Evolutionary conservation across 2,797 vertebrate species (phyloP).

Genomic region (Diceros bicornis): DNA sequence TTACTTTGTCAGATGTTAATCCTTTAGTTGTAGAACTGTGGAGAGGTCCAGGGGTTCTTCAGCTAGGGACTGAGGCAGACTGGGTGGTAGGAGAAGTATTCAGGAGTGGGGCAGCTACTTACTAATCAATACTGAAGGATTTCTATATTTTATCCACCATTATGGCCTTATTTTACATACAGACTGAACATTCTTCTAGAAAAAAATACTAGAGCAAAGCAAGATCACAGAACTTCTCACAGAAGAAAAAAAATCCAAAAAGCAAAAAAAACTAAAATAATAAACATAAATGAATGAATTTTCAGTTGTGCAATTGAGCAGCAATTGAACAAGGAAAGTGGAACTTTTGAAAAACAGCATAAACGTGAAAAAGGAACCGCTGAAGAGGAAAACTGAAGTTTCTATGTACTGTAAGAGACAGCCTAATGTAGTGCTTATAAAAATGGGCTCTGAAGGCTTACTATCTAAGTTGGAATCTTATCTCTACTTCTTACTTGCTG

Average conservation of each 20-base stretch:
- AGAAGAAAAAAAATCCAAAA: neutral
- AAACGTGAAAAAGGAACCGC: neutral
- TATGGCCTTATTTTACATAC: neutral
- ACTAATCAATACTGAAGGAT: neutral
- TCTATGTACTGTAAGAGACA: neutral
- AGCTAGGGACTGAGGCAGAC: neutral
- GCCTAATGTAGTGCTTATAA: neutral
- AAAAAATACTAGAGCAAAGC: neutral
- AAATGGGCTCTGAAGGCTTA: neutral
- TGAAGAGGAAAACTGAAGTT: constrained; percentile 21
- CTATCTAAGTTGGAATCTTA: constrained; percentile 7
- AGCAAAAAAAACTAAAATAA: neutral
- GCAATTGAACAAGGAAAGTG: neutral
- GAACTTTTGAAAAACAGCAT: constrained; percentile 25
- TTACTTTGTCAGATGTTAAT: constrained; percentile 6
- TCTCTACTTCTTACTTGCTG: neutral
- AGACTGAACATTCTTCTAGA: neutral
- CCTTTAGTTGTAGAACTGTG: neutral
- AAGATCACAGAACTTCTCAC: neutral
- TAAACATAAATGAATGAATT: neutral
- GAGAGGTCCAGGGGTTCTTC: neutral
- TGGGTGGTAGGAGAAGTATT: neutral
- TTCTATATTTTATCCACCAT: neutral
- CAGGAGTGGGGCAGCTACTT: neutral
- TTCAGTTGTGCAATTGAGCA: neutral